Base-by-base conservation (phyloP, 1,140 invertebrate species). In the Zaprionus camerounensis region DNA sequence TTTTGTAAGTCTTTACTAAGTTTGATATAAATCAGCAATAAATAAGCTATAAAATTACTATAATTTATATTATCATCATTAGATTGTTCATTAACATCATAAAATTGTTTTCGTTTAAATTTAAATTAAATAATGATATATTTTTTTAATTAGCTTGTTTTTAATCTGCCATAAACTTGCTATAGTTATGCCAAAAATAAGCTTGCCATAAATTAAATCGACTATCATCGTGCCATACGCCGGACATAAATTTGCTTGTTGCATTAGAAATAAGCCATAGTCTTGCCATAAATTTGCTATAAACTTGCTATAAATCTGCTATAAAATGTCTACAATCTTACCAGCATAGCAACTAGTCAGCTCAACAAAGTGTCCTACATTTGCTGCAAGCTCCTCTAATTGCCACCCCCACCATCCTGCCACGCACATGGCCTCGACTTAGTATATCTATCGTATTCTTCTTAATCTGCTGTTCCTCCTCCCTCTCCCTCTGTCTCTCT, bases 301-400 rank as follows among this genome's bases (percentile, higher is more conserved):
- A n/a, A 41, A 41, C 7, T 44, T 17, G n/a, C 41, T 44, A 44
- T 17, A 44, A 44, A 17, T 46, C n/a, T 17, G n/a, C 41, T 9
- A 20, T 46, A 46, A 17, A 17, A 9, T 17, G 2, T n/a, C 0
- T 2, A 44, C 41, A 44, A n/a, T 7, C 5, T 44, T 46, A 4
- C 3, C 13, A 15, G 36, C 13, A 38, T 13, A 12, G 36, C 13
- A 38, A 13, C 3, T 15, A 38, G 36, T 13, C n/a, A 46, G 3
- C 41, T 46, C 17, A 51, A 51, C 46, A 51, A 51, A 22, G 46
- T 20, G 46, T 24, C 46, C 46, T 51, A 22, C 46, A 51, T 51
- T 51, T 12, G 46, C 20, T 13, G 20, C 46, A 5, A 51, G 11
- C 46, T 51, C 24, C 24, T 51, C 46, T 51, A 51, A 51, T 51